Percentiles rank a stretch among this genome's conserved stretches.
Conservation (phyloP, 2,888 invertebrate genomes). For the Oasisia sp. region DNA sequence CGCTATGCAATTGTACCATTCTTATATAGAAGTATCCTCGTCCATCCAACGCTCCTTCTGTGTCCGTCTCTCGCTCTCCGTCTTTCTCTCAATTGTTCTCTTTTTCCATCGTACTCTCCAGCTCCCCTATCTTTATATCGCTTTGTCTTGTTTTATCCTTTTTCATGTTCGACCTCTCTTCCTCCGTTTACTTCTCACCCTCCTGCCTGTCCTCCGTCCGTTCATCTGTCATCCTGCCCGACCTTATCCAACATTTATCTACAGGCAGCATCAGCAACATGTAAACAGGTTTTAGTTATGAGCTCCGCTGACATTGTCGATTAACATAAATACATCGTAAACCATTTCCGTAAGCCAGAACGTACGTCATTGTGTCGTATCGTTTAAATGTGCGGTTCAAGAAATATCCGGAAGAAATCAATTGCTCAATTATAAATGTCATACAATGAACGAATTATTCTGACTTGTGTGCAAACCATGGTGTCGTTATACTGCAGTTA, state of each 20-base stretch:
- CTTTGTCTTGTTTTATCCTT: not conserved
- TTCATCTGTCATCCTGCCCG: not conserved
- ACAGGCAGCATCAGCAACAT: not conserved
- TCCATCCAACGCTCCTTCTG: no score
- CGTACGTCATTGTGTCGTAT: not conserved
- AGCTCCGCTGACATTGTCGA: not conserved
- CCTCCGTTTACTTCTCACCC: not conserved
- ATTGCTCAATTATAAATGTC: not conserved
- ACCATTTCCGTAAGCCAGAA: not conserved
- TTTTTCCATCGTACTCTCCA: not conserved
- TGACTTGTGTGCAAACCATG: not conserved
- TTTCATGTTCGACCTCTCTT: not conserved
- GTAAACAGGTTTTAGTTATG: not conserved
- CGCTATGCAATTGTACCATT: no score
- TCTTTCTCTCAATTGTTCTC: no score
- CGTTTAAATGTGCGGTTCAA: not conserved
- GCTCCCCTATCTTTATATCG: not conserved
- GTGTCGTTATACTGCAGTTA: not conserved
- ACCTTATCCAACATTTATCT: not conserved
- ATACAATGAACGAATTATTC: not conserved
- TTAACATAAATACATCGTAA: not conserved
- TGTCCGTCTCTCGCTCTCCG: no score
- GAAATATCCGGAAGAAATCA: not conserved
- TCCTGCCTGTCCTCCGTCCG: not conserved
- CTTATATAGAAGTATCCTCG: no score